phyloP scores from a whole-genome alignment of 1,140 invertebrate genomes.

The Brachionus rubens region DNA sequence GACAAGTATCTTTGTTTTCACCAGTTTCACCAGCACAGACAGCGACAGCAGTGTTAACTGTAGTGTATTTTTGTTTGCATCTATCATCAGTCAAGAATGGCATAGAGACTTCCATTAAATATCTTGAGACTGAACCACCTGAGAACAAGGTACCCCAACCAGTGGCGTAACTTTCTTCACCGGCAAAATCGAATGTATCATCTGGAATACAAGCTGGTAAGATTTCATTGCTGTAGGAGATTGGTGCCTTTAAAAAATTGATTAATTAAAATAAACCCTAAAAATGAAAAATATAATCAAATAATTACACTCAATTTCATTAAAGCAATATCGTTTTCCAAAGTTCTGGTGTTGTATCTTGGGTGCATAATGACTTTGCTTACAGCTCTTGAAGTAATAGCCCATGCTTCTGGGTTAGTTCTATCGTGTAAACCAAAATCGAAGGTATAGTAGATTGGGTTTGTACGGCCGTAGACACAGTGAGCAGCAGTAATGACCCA shows the following conservation, averaged over 20 bases:
- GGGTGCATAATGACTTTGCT: constrained; percentile 3
- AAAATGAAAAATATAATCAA: neutral
- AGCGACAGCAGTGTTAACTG: neutral
- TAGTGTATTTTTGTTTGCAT: constrained; percentile 44
- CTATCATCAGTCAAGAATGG: constrained; percentile 42
- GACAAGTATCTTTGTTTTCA: constrained; percentile 43
- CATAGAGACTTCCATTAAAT: constrained; percentile 43
- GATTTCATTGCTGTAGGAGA: constrained; percentile 11
- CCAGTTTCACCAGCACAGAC: constrained; percentile 36
- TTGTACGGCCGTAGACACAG: constrained; percentile 57
- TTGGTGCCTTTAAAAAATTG: constrained; percentile 4
- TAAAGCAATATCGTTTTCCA: constrained; percentile 45
- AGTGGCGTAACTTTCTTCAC: constrained; percentile 18
- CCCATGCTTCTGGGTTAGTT: neutral
- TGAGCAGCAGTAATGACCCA: constrained; percentile 72
- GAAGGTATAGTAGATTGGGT: constrained; percentile 9
- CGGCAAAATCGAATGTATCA: neutral
- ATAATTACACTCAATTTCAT: constrained; percentile 37
- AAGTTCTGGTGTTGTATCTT: neutral
- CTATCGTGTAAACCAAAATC: constrained; percentile 29
- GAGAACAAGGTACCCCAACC: constrained; percentile 35
- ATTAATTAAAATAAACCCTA: neutral
- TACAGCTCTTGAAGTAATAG: constrained; percentile 2
- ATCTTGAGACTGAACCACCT: constrained; percentile 32
- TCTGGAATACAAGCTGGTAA: constrained; percentile 42